Percentiles rank a stretch among this genome's conserved stretches.
Evolutionary conservation across 2,888 invertebrate species (phyloP).

Genomic region (Anagyrus pseudococci): DNA sequence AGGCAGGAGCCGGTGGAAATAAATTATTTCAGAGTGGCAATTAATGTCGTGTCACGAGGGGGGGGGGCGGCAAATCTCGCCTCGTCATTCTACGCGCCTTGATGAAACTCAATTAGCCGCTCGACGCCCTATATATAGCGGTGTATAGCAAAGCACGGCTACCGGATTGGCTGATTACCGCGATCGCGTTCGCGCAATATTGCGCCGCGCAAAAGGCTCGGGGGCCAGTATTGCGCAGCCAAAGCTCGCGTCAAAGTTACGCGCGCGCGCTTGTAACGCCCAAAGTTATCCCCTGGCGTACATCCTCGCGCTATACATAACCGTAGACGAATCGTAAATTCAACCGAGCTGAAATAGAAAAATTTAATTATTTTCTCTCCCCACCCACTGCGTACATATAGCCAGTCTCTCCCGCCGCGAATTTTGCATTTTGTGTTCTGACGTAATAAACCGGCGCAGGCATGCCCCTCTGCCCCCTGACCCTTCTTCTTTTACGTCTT

Average conservation of each 20-base stretch:
- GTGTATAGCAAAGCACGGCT: too few relatives aligned
- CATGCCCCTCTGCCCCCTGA: too few relatives aligned
- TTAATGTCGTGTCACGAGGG: conserved; percentile 14
- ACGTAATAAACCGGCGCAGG: not conserved
- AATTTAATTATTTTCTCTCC: not conserved
- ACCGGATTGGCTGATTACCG: conserved; percentile 14
- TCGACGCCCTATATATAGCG: too few relatives aligned
- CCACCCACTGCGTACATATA: too few relatives aligned
- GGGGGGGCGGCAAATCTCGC: conserved; percentile 6
- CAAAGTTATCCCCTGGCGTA: too few relatives aligned
- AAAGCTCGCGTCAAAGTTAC: too few relatives aligned
- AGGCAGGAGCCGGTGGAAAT: not conserved
- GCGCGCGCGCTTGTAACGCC: too few relatives aligned
- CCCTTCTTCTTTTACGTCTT: not conserved
- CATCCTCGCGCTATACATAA: too few relatives aligned
- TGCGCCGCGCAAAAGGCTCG: not conserved
- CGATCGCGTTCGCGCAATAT: not conserved
- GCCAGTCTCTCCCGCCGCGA: not conserved
- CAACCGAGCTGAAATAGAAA: not conserved
- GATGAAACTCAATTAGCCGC: conserved; percentile 19
- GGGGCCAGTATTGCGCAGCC: not conserved
- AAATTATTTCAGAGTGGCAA: conserved; percentile 13
- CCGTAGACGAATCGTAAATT: not conserved
- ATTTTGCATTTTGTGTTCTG: not conserved
- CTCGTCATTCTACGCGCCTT: conserved; percentile 10